Evolutionary conservation across 2,888 invertebrate species (phyloP).

Genomic region (Tachystola acroxantha): DNA sequence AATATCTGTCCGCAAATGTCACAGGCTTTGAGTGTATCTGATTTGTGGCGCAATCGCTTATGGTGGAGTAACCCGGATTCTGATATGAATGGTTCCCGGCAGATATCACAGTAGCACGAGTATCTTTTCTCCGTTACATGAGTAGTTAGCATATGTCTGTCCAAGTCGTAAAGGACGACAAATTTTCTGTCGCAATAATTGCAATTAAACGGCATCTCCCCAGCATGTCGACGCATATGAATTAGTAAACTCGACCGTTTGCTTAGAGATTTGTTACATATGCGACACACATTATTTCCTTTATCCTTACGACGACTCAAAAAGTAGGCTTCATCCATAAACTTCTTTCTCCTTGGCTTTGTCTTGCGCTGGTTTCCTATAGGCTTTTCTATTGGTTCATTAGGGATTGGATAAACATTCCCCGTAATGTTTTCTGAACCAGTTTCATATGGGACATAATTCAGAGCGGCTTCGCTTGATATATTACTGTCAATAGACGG

Average conservation of each 20-base stretch:
- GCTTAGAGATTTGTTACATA: constrained; percentile 2
- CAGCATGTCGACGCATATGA: constrained; percentile 5
- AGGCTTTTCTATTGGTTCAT: too few relatives aligned
- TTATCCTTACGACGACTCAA: neutral
- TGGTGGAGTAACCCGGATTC: constrained; percentile 2
- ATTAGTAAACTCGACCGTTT: neutral
- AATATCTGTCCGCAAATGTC: constrained; percentile 1
- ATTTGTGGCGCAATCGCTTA: neutral
- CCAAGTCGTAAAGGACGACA: constrained; percentile 3
- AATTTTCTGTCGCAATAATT: constrained; percentile 4
- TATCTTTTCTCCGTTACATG: neutral
- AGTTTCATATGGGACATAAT: too few relatives aligned
- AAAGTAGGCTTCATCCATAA: too few relatives aligned
- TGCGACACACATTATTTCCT: neutral
- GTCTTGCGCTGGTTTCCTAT: too few relatives aligned
- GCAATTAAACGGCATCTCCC: constrained; percentile 3
- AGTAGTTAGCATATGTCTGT: neutral
- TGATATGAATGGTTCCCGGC: constrained; percentile 3
- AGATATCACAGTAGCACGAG: neutral
- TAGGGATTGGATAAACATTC: too few relatives aligned
- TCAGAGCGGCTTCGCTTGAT: too few relatives aligned
- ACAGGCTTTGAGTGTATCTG: neutral
- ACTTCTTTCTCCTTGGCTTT: neutral
- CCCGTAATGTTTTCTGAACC: too few relatives aligned
- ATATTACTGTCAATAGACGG: too few relatives aligned